Base-by-base conservation (phyloP, 2,113 vertebrate genomes). In the Anarhynchus alexandrinus region DNA sequence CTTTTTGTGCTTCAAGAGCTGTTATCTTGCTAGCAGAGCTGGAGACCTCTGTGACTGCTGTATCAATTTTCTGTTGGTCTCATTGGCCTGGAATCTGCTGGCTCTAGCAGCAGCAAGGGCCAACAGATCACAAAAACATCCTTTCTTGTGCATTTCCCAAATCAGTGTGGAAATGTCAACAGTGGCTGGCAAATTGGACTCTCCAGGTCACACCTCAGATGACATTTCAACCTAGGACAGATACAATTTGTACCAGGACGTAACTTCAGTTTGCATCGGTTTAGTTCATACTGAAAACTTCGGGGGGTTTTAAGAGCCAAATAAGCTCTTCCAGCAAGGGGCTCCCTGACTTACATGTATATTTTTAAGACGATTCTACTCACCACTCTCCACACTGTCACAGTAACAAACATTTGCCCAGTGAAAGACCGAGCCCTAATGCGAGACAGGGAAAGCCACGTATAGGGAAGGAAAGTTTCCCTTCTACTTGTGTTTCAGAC, bases 161-260 rank as follows among this genome's bases (percentile, higher is more conserved):
- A 92, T 86, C 52, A 69, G 65, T 12, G 40, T 92, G 92, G 80
- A 94, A 94, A 84, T 82, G 61, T 66, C 69, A 74, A 84, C 43
- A 79, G 1, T 26, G 54, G 61, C 42, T 55, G 51, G 82, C 65
- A 95, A 94, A 81, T 91, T 91, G 52, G 52, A 79, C 69, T 84
- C 86, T 81, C 29, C 34, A 43, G 73, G 89, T 93, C 84, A 93
- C 76, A 58, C 67, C 86, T 88, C 74, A 57, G 86, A 47, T 84
- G 91, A 93, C 91, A 71, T 94, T 93, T 84, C 93, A 89, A 64
- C 58, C 52, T 30, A 61, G 36, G 82, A 84, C 42, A 89, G 86
- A 70, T 55, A 55, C 57, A 86, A 87, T 96, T 96, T 96, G 94
- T 93, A 83, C 29, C 43, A 40, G 59, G 58, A 59, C 71, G 51